A percentile compares a stretch with the other conserved stretches of the same genome.
Evolutionary conservation across 2,797 vertebrate genomes (phyloP).

Genomic region (Remorina albescens): DNA sequence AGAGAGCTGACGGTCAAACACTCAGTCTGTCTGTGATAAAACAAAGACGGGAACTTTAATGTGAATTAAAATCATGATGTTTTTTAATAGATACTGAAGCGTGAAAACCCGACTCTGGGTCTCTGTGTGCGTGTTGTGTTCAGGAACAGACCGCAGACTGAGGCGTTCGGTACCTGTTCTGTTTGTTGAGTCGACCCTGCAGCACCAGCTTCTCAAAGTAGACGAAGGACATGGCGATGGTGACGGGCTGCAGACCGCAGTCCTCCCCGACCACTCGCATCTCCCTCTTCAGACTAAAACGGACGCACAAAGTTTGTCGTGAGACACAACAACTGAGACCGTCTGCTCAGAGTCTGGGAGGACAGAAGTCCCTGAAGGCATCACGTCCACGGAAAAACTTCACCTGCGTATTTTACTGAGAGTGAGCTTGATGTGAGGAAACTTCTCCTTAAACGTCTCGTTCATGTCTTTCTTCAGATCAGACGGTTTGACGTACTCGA

Average conservation of each 20-base stretch:
- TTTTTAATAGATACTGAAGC: no score
- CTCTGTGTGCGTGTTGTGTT: no score
- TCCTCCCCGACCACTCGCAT: constrained; percentile 93
- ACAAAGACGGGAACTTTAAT: no score
- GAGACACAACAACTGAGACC: no score
- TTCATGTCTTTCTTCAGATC: constrained; percentile 99
- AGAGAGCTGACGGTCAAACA: no score
- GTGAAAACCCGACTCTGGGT: no score
- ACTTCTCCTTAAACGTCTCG: constrained; percentile 97
- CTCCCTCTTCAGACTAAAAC: constrained; percentile 92
- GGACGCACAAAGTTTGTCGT: background rate
- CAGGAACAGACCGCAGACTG: no score
- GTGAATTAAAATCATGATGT: no score
- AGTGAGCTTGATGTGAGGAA: constrained; percentile 94
- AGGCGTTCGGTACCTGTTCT: constrained; percentile 83
- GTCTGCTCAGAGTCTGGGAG: background rate
- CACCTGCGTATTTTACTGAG: constrained; percentile 98
- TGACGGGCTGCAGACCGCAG: constrained; percentile 92
- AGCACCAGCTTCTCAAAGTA: constrained; percentile 99
- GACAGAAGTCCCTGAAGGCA: background rate
- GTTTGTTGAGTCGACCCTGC: constrained; percentile 96
- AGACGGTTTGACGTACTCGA: constrained; percentile 97
- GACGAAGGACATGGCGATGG: constrained; percentile 94
- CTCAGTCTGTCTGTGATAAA: no score
- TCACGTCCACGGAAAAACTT: fast-evolving